Base-by-base conservation (phyloP, 2,113 vertebrate genomes). In the Sarotherodon lohbergeri region DNA sequence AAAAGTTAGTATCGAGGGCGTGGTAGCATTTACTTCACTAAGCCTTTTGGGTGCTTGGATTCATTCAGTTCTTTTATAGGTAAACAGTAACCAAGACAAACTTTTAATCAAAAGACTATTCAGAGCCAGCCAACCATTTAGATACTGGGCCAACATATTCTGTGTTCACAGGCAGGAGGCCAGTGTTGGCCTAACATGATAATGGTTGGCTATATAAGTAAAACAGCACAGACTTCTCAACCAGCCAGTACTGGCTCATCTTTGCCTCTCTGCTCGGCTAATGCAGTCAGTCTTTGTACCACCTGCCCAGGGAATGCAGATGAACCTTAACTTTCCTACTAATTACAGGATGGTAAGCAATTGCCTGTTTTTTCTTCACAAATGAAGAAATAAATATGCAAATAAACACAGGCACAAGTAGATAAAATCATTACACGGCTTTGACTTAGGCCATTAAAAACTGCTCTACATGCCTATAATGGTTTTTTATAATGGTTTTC, bases 31-130 rank as follows among this genome's bases (percentile, higher is more conserved):
- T 12, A 36, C 16, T 76, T 61, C 7, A 80, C 6, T 57, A 5
- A 79, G 71, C 12, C 46, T 39, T 29, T 34, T 19, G 4, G 24
- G 11, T 48, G 29, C 27, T 52, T 32, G 46, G 27, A 78, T 52
- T 78, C 46, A 50, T 50, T 76, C 24, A 50, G 43, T 50, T 19
- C 22, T 76, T 59, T 90, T 17, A 27, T 54, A 61, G 19, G 52
- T 71, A 46, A 88, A 81, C 32, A 22, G n/a, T 36, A 50, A 81
- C 36, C 5, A 56, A 50, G 52, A 10, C 52, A 22, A 76, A 63
- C 59, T 87, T 90, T 73, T 82, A 86, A 89, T 84, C 43, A 86
- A 86, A 89, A 84, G n/a, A 22, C 80, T 71, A 19, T 78, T 61
- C 41, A 12, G 7, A 4, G 66, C 27, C 4, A 24, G 66, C 66